Base-by-base conservation (phyloP, 2,888 invertebrate species). In the Meghimatium bilineatum region DNA sequence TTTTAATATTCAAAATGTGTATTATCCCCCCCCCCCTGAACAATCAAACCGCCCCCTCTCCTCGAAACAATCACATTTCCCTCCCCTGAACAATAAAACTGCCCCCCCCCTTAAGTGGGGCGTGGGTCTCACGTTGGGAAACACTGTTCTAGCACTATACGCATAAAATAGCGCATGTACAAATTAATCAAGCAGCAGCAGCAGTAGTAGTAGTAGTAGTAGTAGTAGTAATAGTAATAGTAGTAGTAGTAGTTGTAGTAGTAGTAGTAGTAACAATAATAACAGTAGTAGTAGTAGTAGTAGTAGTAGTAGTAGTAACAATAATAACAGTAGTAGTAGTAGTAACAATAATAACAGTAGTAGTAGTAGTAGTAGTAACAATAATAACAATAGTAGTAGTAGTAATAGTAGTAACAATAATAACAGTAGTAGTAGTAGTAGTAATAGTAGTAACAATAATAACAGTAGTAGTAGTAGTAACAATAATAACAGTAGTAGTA, bases 201-300 rank as follows among this genome's bases (percentile, higher is more conserved):
- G 49, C 52, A 76, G 49, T 76, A 76, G 49, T 76, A 76, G 49
- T 52, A 76, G 49, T 52, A 76, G 49, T 76, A 76, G 49, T 52
- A 76, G 49, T 76, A 76, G 49, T n/a, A 76, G 49, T 76, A 76
- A n/a, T 76, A 76, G 49, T 76, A 76, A n/a, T 76, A 76, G 49
- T 76, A 52, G 49, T 76, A 52, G 49, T 52, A 76, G 49, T 76
- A 76, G 49, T 52, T 52, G 49, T 76, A 76, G 49, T 52, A 76
- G 49, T 76, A 52, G 49, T 52, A 52, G 49, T 76, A 76, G 49
- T 76, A 76, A n/a, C 52, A 49, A n/a, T 76, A 56, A n/a, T 56
- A 56, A 8, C 14, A 72, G 49, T 52, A 76, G 44, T n/a, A 76
- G 49, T 76, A 76, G 52, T 52, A 49, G 49, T 76, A 76, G 49